These are phyloP conservation scores for Tonatia bakeri DNA, from an alignment of 2,113 vertebrate species.

Conservation along the genomic window DNA sequence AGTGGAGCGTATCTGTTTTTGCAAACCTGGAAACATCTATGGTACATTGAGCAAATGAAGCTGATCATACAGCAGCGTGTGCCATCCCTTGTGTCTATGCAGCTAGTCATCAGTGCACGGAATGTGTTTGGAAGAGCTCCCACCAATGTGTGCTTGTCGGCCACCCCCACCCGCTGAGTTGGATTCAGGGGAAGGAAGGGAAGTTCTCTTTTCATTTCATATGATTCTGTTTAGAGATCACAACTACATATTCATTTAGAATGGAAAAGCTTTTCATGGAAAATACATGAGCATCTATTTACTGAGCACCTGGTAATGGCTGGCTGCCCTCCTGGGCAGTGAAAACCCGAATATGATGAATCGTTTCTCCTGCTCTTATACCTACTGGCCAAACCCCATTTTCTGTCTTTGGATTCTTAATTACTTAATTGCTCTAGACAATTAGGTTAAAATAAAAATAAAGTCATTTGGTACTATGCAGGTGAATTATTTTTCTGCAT, in stretches of 20 bases:
- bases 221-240: neutral
- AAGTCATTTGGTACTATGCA: neutral
- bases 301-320: neutral
- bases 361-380: neutral
- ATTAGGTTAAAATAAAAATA: neutral
- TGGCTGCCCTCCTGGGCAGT: accelerated
- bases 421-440: neutral
- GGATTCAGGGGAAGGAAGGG: neutral
- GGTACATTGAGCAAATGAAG: neutral
- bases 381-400: neutral
- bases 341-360: neutral
- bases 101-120: neutral
- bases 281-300: neutral
- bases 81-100: accelerated
- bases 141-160: accelerated
- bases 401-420: neutral
- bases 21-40: neutral
- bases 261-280: neutral
- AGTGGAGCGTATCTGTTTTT: neutral
- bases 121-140: neutral
- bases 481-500: neutral
- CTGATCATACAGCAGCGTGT: accelerated
- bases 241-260: neutral
- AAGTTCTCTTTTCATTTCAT: neutral
- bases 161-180: neutral